Conservation (phyloP, 2,113 vertebrate genomes). For the Pavo muticus region DNA sequence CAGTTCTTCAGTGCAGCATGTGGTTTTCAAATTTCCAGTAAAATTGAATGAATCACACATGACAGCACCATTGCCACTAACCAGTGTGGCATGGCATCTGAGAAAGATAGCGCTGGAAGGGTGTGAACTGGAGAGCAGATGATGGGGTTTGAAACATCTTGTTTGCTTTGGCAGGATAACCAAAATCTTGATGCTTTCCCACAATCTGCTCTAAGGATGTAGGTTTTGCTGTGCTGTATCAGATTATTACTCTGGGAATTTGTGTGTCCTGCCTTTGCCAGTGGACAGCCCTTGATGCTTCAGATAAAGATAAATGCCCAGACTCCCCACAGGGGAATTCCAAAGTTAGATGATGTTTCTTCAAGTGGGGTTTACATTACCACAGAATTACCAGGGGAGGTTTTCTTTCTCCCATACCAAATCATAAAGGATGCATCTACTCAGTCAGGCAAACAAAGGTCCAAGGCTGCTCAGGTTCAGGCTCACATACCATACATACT, state of each 20-base stretch:
- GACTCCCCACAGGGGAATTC: constrained; percentile 57
- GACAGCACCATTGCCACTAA: constrained; percentile 61
- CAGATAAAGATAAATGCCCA: constrained; percentile 41
- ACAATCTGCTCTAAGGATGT: constrained; percentile 63
- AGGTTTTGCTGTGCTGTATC: constrained; percentile 52
- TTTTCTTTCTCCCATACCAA: constrained; percentile 21
- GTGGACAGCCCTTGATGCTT: constrained; percentile 35
- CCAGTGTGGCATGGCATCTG: constrained; percentile 61
- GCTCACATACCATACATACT: constrained; percentile 56
- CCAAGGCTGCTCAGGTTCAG: constrained; percentile 13
- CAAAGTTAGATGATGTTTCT: constrained; percentile 31
- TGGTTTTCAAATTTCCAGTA: constrained; percentile 71
- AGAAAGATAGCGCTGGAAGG: constrained; percentile 63
- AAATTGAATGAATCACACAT: constrained; percentile 68
- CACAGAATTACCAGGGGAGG: constrained; percentile 34
- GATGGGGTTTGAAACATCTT: constrained; percentile 62
- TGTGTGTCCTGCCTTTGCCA: constrained; percentile 46
- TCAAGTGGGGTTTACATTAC: constrained; percentile 12
- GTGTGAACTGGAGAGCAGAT: constrained; percentile 71
- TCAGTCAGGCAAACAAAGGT: constrained; percentile 1
- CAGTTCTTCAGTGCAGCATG: constrained; percentile 51
- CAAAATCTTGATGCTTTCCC: constrained; percentile 57
- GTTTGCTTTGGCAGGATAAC: constrained; percentile 69
- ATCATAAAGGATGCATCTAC: neutral
- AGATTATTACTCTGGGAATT: constrained; percentile 42